These are phyloP conservation scores for Eupithecia centaureata DNA, from an alignment of 2,888 invertebrate species.

Conservation along the genomic window DNA sequence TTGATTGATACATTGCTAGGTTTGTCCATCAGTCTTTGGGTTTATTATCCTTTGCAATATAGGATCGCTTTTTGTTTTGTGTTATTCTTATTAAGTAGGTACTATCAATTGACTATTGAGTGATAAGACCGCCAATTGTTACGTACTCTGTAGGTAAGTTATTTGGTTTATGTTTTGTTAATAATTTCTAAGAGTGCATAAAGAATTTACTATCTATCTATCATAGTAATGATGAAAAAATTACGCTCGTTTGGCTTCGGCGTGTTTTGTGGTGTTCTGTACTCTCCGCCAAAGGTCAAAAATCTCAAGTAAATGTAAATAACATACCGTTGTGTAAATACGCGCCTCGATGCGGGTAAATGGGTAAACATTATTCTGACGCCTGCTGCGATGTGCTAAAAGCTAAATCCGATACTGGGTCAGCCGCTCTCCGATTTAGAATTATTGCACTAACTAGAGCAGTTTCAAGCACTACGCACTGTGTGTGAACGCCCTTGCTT, in stretches of 20 bases:
- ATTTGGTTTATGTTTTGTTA: no score
- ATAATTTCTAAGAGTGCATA: no score
- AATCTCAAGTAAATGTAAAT: not conserved
- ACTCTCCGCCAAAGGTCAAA: not conserved
- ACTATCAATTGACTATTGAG: no score
- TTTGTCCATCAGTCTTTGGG: not conserved
- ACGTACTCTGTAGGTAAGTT: no score
- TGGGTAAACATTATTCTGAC: not conserved
- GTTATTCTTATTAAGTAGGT: no score
- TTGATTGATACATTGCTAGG: not conserved
- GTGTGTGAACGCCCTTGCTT: not conserved
- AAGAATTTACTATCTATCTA: no score
- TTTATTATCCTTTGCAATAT: not conserved
- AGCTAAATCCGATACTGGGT: conserved; percentile 17
- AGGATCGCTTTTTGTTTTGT: no score
- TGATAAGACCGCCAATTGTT: no score
- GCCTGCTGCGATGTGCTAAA: conserved; percentile 8
- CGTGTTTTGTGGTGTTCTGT: not conserved
- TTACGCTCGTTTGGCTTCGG: not conserved
- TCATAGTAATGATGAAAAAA: no score
- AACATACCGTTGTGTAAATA: conserved; percentile 9
- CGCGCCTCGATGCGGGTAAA: not conserved
- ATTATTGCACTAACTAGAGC: conserved; percentile 18
- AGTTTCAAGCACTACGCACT: not conserved
- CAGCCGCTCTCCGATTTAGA: conserved; percentile 17